These are phyloP conservation scores for Alethe diademata DNA, from an alignment of 2,113 vertebrate genomes.

Conservation along the genomic window DNA sequence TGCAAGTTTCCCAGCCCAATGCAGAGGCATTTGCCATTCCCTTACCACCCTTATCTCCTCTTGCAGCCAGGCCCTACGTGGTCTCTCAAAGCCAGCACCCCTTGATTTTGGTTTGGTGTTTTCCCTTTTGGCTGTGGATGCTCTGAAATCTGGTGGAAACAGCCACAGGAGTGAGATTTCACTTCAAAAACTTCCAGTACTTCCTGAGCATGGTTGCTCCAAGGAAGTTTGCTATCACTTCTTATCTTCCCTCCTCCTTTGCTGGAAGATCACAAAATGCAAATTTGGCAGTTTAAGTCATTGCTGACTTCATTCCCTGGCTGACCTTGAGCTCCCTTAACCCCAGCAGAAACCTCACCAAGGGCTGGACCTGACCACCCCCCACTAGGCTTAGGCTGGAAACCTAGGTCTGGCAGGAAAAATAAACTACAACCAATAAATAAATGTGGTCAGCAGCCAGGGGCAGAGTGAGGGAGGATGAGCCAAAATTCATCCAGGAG, in stretches of 20 bases:
- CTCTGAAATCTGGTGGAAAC: neutral
- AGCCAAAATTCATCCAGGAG: neutral
- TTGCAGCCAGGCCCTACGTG: neutral
- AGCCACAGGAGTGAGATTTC: neutral
- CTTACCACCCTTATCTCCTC: neutral
- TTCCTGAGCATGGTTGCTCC: neutral
- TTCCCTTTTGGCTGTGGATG: neutral
- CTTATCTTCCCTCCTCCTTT: neutral
- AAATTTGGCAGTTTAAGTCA: neutral
- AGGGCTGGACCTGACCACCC: neutral
- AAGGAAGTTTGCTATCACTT: neutral
- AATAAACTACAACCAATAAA: neutral
- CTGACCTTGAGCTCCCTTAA: neutral
- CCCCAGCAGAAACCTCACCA: neutral
- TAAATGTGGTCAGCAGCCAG: neutral
- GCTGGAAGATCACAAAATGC: neutral
- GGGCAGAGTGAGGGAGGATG: neutral
- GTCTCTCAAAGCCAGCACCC: neutral
- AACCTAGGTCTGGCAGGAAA: neutral
- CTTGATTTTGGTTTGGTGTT: neutral
- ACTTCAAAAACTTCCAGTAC: neutral
- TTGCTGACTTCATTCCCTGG: neutral
- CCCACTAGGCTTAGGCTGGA: neutral
- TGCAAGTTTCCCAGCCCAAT: rapidly evolving
- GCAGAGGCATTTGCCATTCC: rapidly evolving